Evolutionary conservation across 2,888 invertebrate species (phyloP), one percentile per base, ranked within the genome.

Genomic region (Limenitis camilla): DNA sequence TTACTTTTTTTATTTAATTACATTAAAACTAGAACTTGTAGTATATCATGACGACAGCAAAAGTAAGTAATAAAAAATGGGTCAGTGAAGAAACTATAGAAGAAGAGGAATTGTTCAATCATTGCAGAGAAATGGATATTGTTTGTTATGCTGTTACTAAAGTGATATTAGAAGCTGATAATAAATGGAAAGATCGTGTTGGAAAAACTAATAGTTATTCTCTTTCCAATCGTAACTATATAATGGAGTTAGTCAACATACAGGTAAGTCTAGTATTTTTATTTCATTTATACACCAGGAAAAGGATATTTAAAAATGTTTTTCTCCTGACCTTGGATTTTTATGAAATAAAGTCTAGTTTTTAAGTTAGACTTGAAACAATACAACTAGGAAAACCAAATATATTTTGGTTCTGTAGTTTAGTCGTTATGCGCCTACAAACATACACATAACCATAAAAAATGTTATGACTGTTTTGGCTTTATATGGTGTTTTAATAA

Each of bases 21-120:
- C 11, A 6, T 29, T n/a, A 11, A 36, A 49, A 31, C 32, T 40
- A 35, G 27, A 48, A 31, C 31, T 32, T 33, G 30, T 43, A 40
- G n/a, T n/a, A n/a, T n/a, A 53, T 49, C 30, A 46, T 81, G 78
- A 66, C 70, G 49, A 61, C 76, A 35, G 67, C 64, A 56, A 81
- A 76, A 71, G 66, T 76, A 49, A 67, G 71, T 31, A 74, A 70
- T 58, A 83, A 78, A 57, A 84, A 82, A 76, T 90, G 90, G 90
- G 78, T 91, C 27, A 89, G 89, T 58, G 76, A 87, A 45, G 89
- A 90, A 66, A 80, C 79, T 1, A 68, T 73, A 1, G 89, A 90
- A 1, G 86, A 88, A 56, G 81, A 83, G 52, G 81, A 78, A 33
- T 63, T 89, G 29, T 91, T 89, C 64, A 67, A 63, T 35, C 85